phyloP scores from a whole-genome alignment of 2,888 invertebrate genomes.

The Sclerodermus sp. region DNA sequence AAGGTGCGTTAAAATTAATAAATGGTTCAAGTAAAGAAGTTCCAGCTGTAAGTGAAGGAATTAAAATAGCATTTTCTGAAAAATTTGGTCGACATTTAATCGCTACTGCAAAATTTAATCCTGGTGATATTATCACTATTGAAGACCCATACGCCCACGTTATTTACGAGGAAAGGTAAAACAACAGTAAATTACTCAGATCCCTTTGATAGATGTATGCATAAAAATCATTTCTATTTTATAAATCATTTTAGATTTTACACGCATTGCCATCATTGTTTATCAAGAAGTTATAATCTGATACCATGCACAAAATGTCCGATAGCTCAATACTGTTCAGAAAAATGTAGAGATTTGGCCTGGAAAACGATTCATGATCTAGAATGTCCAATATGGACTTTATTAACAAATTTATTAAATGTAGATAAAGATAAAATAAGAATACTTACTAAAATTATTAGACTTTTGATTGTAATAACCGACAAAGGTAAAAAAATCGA shows the following conservation, averaged over 20 bases:
- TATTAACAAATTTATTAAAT: conserved; percentile 45
- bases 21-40: conserved; percentile 45
- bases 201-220: neutral
- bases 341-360: conserved; percentile 39
- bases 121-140: conserved; percentile 49
- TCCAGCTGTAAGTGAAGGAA: conserved; percentile 43
- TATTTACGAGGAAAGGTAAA: conserved; percentile 50
- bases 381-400: conserved; percentile 45
- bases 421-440: conserved; percentile 49
- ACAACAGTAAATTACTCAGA: neutral
- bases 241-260: conserved; percentile 40
- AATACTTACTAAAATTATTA: conserved; percentile 50
- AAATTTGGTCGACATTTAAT: conserved; percentile 50
- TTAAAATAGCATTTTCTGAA: conserved; percentile 40
- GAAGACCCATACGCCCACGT: conserved; percentile 49
- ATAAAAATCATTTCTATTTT: neutral
- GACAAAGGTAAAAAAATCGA: conserved; percentile 42
- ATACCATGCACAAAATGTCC: conserved; percentile 51
- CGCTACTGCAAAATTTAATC: conserved; percentile 46
- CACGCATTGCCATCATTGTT: conserved; percentile 53
- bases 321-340: conserved; percentile 50
- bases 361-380: conserved; percentile 46
- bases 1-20: conserved; percentile 34
- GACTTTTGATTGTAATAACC: conserved; percentile 45
- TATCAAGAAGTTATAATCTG: conserved; percentile 46